Percentiles rank a stretch among this genome's conserved stretches.
Evolutionary conservation across 2,888 invertebrate genomes (phyloP).

Genomic region (Orthonevra nobilis): DNA sequence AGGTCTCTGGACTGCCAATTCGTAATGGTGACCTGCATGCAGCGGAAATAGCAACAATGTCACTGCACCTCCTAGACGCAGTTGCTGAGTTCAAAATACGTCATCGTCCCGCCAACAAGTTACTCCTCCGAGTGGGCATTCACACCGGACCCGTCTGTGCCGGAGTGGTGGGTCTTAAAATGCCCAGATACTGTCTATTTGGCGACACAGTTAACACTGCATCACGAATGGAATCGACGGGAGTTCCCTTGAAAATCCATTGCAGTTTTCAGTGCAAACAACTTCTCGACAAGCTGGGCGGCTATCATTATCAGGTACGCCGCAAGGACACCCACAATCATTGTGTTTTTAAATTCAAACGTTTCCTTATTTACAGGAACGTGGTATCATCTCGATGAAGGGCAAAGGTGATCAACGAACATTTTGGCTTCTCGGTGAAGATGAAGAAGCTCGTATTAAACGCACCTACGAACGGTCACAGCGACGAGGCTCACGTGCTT

Average conservation of each 20-base stretch:
- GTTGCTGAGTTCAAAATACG: conserved; percentile 93
- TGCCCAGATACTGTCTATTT: conserved; percentile 95
- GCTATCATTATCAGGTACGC: conserved; percentile 83
- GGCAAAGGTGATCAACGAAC: conserved; percentile 92
- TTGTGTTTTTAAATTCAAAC: too few species aligned
- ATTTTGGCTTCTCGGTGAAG: conserved; percentile 91
- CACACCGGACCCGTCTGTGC: conserved; percentile 96
- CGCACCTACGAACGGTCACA: conserved; percentile 82
- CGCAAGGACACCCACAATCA: too few species aligned
- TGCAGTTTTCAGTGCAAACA: conserved; percentile 88
- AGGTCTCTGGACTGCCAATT: conserved; percentile 93
- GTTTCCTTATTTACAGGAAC: conserved; percentile 82
- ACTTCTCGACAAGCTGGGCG: conserved; percentile 86
- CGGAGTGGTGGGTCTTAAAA: conserved; percentile 94
- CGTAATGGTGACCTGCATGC: conserved; percentile 94
- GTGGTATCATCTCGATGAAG: conserved; percentile 90
- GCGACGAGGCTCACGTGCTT: conserved; percentile 80
- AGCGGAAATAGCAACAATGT: conserved; percentile 96
- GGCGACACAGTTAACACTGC: conserved; percentile 97
- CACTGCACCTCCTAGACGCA: conserved; percentile 90
- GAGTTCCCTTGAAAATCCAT: conserved; percentile 90
- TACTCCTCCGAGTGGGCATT: conserved; percentile 93
- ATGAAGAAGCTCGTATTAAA: conserved; percentile 82
- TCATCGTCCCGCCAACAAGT: conserved; percentile 91
- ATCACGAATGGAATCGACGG: conserved; percentile 92